Conservation (phyloP, 2,797 vertebrate genomes). For the Acanthis flammea region DNA sequence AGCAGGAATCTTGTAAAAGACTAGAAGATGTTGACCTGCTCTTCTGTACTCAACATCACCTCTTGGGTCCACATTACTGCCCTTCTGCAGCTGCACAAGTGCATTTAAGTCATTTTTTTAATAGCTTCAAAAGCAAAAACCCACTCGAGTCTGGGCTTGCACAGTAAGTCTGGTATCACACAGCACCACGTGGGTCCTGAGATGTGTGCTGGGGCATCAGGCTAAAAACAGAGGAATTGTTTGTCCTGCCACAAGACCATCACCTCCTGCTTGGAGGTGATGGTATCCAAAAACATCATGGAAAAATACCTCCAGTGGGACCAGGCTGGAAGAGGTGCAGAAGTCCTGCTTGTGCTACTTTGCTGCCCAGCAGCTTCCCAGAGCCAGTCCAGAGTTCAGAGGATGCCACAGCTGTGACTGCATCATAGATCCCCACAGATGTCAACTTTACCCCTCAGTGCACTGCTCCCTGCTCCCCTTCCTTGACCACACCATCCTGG, state of each 20-base stretch:
- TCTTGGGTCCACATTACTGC: neutral
- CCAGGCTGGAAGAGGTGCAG: neutral
- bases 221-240: fast-evolving
- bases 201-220: neutral
- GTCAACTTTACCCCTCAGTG: neutral
- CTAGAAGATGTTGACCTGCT: neutral
- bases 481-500: fast-evolving
- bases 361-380: neutral
- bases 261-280: neutral
- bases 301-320: neutral
- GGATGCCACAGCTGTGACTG: neutral
- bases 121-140: neutral
- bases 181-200: neutral
- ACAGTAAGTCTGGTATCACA: neutral
- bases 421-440: neutral
- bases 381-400: neutral
- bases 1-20: neutral
- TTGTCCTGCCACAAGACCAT: neutral
- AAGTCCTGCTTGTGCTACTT: neutral
- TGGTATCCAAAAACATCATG: neutral
- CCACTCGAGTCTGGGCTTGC: fast-evolving
- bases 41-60: neutral
- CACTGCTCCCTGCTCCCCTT: neutral
- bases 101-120: neutral
- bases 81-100: neutral